Evolutionary conservation across 2,113 vertebrate genomes (phyloP).

Genomic region (Nothoprocta pentlandii): DNA sequence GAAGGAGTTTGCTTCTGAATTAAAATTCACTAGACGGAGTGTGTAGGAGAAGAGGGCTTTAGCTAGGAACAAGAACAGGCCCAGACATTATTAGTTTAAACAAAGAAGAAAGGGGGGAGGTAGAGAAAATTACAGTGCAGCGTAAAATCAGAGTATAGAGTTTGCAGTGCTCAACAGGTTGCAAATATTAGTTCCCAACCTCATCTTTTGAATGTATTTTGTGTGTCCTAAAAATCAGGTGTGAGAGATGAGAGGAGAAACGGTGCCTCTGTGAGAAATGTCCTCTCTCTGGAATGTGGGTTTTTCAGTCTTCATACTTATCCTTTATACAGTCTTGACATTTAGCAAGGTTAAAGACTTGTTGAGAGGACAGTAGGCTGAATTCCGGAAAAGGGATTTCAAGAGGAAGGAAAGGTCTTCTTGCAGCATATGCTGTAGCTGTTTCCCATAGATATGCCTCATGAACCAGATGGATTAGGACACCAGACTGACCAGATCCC

Average conservation of each 20-base stretch:
- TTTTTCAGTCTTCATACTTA: background rate
- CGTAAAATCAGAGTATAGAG: background rate
- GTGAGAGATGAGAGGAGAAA: background rate
- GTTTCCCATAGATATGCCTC: background rate
- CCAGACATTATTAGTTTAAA: background rate
- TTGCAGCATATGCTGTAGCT: background rate
- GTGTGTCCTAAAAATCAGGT: background rate
- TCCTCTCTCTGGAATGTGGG: background rate
- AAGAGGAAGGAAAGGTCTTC: background rate
- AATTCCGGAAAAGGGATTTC: background rate
- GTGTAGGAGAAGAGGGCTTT: background rate
- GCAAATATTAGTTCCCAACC: background rate
- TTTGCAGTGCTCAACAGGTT: background rate
- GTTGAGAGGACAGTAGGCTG: background rate
- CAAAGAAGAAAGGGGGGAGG: background rate
- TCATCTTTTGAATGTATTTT: background rate
- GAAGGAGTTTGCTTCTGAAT: background rate
- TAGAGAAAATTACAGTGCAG: background rate
- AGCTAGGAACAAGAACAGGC: background rate
- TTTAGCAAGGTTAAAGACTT: background rate
- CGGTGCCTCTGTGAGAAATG: background rate
- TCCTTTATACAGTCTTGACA: background rate
- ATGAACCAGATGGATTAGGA: constrained; percentile 6
- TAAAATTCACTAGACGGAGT: background rate
- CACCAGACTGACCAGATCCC: background rate